A percentile compares a stretch with the other conserved stretches of the same genome.
Conservation (phyloP, 2,888 invertebrate species). For the Eueremaeus valkanovi region DNA sequence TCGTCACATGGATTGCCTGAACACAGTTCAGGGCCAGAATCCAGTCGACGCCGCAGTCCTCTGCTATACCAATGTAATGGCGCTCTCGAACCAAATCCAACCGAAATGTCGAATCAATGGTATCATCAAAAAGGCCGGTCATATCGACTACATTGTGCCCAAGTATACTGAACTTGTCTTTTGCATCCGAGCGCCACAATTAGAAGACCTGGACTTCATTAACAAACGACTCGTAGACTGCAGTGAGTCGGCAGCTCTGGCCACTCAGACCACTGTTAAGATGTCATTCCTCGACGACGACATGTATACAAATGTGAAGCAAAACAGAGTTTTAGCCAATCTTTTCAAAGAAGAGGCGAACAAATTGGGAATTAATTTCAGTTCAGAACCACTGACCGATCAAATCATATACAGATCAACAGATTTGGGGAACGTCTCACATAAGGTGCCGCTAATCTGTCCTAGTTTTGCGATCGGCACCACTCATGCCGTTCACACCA, state of each 20-base stretch:
- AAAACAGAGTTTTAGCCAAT: constrained; percentile 16
- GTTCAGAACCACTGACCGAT: neutral
- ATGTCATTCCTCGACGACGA: neutral
- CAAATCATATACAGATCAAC: neutral
- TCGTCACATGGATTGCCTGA: constrained; percentile 20
- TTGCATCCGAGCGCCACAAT: neutral
- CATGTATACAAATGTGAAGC: neutral
- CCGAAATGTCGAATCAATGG: neutral
- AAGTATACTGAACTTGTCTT: neutral
- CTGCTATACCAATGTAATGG: neutral
- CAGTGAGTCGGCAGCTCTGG: neutral
- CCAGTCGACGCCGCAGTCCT: neutral
- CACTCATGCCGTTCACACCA: neutral
- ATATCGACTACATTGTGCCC: constrained; percentile 13
- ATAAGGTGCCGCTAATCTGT: constrained; percentile 1
- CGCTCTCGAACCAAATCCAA: neutral
- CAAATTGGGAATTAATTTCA: neutral
- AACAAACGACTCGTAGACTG: constrained; percentile 7
- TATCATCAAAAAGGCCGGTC: constrained; percentile 5
- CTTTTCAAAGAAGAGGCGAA: constrained; percentile 28
- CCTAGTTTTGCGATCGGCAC: constrained; percentile 2
- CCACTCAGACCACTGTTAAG: constrained; percentile 1
- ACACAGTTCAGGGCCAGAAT: neutral
- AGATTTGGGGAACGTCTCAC: constrained; percentile 24
- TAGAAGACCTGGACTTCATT: neutral